These are phyloP conservation scores for Stichodactyla mertensii DNA, from an alignment of 64 coral and sea anemone genomes.

Conservation along the genomic window DNA sequence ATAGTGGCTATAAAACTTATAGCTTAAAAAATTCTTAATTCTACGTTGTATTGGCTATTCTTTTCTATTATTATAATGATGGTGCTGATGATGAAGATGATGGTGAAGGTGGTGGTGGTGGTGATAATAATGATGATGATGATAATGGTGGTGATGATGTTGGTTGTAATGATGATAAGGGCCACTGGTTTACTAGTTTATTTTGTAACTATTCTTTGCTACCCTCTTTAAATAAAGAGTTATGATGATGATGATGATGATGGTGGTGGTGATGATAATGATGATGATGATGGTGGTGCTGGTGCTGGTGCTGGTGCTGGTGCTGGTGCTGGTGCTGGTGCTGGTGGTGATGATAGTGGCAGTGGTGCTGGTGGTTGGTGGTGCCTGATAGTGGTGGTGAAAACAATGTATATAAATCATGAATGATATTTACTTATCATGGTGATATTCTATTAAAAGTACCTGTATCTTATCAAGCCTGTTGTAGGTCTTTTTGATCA, in stretches of 20 bases:
- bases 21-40: too few relatives aligned
- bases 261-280: background rate
- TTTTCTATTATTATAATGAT: too few relatives aligned
- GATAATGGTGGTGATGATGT: background rate
- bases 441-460: background rate
- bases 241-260: background rate
- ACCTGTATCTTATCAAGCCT: slow-evolving; percentile 57
- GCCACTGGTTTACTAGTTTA: background rate
- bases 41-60: too few relatives aligned
- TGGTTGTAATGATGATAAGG: background rate
- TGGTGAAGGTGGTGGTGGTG: background rate
- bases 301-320: background rate
- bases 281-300: background rate
- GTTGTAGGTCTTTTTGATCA: slow-evolving; percentile 58
- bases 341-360: too few relatives aligned
- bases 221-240: too few relatives aligned
- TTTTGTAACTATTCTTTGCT: too few relatives aligned
- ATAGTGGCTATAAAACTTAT: too few relatives aligned
- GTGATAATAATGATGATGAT: background rate
- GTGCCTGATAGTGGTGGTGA: background rate
- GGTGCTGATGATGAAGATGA: too few relatives aligned
- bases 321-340: too few relatives aligned
- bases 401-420: background rate
- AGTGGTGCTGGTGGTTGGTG: too few relatives aligned
- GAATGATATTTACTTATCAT: too few relatives aligned